A percentile compares a stretch with the other conserved stretches of the same genome.
Evolutionary conservation across 1,140 invertebrate genomes (phyloP).

Genomic region (Neodiprion fabricii): DNA sequence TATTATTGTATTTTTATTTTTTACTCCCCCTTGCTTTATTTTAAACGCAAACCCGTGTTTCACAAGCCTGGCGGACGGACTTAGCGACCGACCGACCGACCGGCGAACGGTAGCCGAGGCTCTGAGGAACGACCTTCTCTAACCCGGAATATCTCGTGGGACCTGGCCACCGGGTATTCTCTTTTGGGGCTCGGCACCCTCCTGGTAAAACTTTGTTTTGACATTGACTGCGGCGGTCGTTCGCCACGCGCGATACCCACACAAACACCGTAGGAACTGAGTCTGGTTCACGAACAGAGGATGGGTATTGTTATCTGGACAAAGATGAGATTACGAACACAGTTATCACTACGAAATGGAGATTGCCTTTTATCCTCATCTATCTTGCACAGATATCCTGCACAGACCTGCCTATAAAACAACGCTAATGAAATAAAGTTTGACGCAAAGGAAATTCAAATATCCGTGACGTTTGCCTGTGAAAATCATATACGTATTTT

Average conservation of each 20-base stretch:
- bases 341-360: no score
- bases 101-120: constrained; percentile 6
- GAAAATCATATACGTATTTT: no score
- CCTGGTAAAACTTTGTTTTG: constrained; percentile 1
- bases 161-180: not conserved
- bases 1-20: not conserved
- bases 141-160: constrained; percentile 28
- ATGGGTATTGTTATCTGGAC: no score
- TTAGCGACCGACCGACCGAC: not conserved
- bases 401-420: no score
- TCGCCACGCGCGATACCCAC: not conserved
- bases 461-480: no score
- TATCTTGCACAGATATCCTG: no score
- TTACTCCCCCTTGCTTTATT: constrained; percentile 16
- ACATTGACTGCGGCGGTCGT: not conserved
- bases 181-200: not conserved
- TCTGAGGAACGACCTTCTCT: constrained; percentile 8
- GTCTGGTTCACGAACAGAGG: no score
- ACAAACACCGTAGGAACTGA: no score
- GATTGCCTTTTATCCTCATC: no score
- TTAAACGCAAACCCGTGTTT: constrained; percentile 7
- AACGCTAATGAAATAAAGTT: no score
- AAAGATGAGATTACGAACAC: no score
- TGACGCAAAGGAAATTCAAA: no score
- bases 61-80: not conserved